Evolutionary conservation across 2,888 invertebrate species (phyloP).

Genomic region (Galerucella nymphaeae): DNA sequence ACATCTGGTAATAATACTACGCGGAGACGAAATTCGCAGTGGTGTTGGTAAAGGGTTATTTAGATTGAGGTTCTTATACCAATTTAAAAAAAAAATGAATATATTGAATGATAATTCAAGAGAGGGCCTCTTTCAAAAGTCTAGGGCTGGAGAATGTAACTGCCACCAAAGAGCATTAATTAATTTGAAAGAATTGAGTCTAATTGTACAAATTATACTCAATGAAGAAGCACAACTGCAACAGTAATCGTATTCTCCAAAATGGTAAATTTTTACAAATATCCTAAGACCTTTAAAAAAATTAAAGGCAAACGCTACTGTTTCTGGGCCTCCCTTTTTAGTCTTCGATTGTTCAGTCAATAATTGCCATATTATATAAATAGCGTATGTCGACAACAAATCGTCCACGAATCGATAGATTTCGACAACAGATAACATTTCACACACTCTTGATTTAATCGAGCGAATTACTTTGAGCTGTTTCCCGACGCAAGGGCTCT

Average conservation of each 20-base stretch:
- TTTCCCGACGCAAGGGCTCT: constrained; percentile 41
- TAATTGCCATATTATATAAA: constrained; percentile 60
- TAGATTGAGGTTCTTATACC: not conserved
- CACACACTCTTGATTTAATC: constrained; percentile 60
- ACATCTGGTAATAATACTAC: constrained; percentile 61
- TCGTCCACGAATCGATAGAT: constrained; percentile 62
- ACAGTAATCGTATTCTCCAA: too few relatives aligned
- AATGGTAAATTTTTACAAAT: not conserved
- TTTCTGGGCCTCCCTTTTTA: constrained; percentile 47
- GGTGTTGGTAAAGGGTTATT: constrained; percentile 42
- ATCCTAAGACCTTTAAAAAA: not conserved
- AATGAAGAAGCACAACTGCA: too few relatives aligned
- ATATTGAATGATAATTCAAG: too few relatives aligned
- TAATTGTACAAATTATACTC: too few relatives aligned
- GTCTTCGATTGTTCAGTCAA: constrained; percentile 52
- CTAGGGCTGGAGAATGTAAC: too few relatives aligned
- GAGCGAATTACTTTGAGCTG: constrained; percentile 45
- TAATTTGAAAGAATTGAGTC: too few relatives aligned
- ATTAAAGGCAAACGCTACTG: constrained; percentile 22
- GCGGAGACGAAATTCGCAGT: constrained; percentile 45
- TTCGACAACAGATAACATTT: constrained; percentile 61
- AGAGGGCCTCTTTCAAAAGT: too few relatives aligned
- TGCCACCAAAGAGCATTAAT: too few relatives aligned
- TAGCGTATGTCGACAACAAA: constrained; percentile 61
- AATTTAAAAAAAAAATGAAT: too few relatives aligned